Base-by-base conservation (phyloP, 2,888 invertebrate species). In the Parnassius mnemosyne region DNA sequence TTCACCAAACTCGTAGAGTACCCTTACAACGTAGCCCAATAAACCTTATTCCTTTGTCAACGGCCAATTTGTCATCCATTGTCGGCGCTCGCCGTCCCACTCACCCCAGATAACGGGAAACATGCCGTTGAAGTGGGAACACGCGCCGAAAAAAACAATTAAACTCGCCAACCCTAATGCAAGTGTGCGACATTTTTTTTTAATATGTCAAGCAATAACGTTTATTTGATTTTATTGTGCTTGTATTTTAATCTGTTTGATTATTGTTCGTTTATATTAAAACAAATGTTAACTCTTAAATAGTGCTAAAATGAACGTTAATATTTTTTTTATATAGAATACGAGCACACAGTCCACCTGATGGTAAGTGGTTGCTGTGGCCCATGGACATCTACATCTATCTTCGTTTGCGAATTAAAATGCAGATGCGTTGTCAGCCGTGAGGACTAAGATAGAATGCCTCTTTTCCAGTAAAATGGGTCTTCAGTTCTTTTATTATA, bases 31-130 rank as follows among this genome's bases (percentile, higher is more conserved):
- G 81, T 77, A 71, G 80, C 80, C 87, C 88, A 87, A 89, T 89
- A 89, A 89, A 89, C 88, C 85, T 79, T 84, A 80, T 82, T 81
- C 86, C 89, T 88, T 88, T 88, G 89, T 89, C 77, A 76, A 77
- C 77, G 79, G 73, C 78, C 88, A 88, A 89, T 89, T 89, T 89
- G 89, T 89, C 89, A 89, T 87, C 87, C 79, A 85, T 87, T 88
- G 87, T 86, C 71, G 67, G 60, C 69, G 57, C 66, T 60, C 64
- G 56, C 66, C 71, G 63, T 62, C 70, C 72, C 67, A 61, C 68
- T 66, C 65, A 51, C 61, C 64, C 66, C 53, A 53, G 56, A 57
- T 53, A 62, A 66, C 72, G 71, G 69, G 80, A 80, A 83, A 81
- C 80, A 83, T 83, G 81, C 76, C 78, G 78, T 77, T 83, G 76